A percentile compares a stretch with the other conserved stretches of the same genome.
Conservation (phyloP, 2,113 vertebrate genomes). For the Planiliza haematocheilus region DNA sequence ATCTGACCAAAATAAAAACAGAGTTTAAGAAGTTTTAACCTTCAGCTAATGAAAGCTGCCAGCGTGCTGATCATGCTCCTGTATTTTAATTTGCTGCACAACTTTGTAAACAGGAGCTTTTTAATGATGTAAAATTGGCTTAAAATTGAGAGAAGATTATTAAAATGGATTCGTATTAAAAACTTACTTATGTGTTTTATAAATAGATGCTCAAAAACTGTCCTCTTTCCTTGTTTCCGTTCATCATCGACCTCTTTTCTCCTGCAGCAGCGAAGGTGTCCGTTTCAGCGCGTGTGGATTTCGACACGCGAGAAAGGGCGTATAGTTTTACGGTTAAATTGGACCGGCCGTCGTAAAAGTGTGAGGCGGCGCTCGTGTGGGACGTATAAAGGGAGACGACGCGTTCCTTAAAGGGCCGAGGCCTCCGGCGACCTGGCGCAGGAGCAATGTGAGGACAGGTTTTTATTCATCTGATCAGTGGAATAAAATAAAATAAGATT, state of each 20-base stretch:
- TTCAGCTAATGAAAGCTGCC: conserved; percentile 10
- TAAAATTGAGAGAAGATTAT: too few relatives aligned
- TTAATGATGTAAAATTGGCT: too few relatives aligned
- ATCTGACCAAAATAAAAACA: conserved; percentile 7
- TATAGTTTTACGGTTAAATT: conserved; percentile 65
- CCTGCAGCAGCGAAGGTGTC: not conserved
- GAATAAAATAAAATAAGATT: not conserved
- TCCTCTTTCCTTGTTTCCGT: too few relatives aligned
- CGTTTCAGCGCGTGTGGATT: conserved; percentile 11
- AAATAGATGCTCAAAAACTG: too few relatives aligned
- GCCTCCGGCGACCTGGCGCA: too few relatives aligned
- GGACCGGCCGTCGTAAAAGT: conserved; percentile 62
- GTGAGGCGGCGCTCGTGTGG: conserved; percentile 62
- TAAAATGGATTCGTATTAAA: too few relatives aligned
- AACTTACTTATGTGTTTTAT: too few relatives aligned
- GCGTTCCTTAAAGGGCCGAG: conserved; percentile 68
- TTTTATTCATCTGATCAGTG: conserved; percentile 5
- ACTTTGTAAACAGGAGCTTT: too few relatives aligned
- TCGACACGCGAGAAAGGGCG: conserved; percentile 36
- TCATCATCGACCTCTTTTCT: not conserved
- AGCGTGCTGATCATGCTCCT: conserved; percentile 6
- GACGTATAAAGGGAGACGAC: conserved; percentile 72
- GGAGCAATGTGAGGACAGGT: not conserved
- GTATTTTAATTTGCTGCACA: not conserved
- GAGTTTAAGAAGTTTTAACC: not conserved